Base-by-base conservation (phyloP, 2,113 vertebrate species). In the Cynopterus brachyotis region DNA sequence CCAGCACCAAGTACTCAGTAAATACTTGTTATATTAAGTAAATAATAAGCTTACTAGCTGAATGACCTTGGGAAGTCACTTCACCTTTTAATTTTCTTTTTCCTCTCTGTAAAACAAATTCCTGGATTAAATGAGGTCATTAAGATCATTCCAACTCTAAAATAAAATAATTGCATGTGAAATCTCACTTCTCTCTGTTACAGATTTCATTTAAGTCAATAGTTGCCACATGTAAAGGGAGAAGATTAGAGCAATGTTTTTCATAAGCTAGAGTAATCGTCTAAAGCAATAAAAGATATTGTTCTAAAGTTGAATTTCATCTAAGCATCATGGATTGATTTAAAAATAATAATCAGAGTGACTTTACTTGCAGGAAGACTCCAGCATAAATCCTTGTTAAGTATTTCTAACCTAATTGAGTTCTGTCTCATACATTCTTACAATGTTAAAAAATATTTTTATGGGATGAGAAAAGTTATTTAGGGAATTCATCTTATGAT, bases 391-490 rank as follows among this genome's bases (percentile, higher is more conserved):
- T 73, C 17, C 12, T 70, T 64, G 45, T 67, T 66, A 64, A 91
- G 59, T 8, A 59, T 92, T 87, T 79, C 45, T 88, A 42, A 59
- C 7, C 40, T 76, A 50, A 13, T 1, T 32, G 30, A 64, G 28
- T 59, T 72, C 67, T 66, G 73, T n/a, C 59, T 26, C 37, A 37
- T 4, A n/a, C 3, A 32, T 75, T 95, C 55, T 80, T 80, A 0
- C 80, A 73, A 94, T 85, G 95, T 32, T 84, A 75, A 92, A 88
- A 91, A 73, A 64, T 19, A 95, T 64, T 82, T 70, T 82, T 79
- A 82, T 24, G 9, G 9, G 11, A 3, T 86, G 1, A 19, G 17
- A 73, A 30, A 92, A 42, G 19, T 47, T 47, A 66, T 42, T 82
- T 67, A 76, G 28, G 28, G 22, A 92, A 70, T 64, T 86, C 12